Percentiles rank a stretch among this genome's conserved stretches.
Conservation (phyloP, 2,888 invertebrate species). For the Emmelina monodactyla region DNA sequence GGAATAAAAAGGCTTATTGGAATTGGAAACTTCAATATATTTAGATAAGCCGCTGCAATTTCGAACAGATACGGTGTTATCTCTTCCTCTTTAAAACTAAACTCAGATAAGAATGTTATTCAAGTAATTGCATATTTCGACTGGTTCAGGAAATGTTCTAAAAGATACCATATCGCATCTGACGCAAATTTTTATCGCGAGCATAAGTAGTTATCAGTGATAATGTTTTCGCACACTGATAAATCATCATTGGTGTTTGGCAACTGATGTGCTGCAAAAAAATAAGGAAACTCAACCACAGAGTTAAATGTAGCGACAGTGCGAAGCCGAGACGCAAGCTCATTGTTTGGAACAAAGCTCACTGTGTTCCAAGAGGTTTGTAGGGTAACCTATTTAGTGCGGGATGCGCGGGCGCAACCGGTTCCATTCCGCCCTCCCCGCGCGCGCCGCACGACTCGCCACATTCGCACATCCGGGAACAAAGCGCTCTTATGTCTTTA, state of each 20-base stretch:
- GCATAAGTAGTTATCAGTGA: conserved; percentile 26
- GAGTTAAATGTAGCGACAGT: too few relatives aligned
- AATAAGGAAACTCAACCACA: too few relatives aligned
- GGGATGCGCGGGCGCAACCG: conserved; percentile 33
- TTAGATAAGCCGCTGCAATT: too few relatives aligned
- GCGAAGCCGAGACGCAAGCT: too few relatives aligned
- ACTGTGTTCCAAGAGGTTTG: conserved; percentile 60
- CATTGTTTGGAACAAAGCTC: conserved; percentile 13
- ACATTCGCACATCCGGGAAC: conserved; percentile 47
- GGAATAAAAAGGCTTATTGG: neutral
- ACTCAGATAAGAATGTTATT: conserved; percentile 14
- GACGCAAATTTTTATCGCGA: conserved; percentile 25
- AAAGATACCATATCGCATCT: conserved; percentile 20
- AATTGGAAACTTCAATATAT: neutral
- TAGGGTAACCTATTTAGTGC: conserved; percentile 62
- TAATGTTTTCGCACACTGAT: conserved; percentile 32
- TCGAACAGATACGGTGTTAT: conserved; percentile 5
- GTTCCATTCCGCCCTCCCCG: conserved; percentile 39
- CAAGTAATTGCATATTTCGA: conserved; percentile 26
- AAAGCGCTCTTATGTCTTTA: conserved; percentile 24
- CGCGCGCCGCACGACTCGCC: conserved; percentile 29
- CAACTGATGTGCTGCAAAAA: too few relatives aligned
- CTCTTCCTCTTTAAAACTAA: conserved; percentile 21
- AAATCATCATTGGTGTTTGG: conserved; percentile 12
- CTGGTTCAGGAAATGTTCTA: conserved; percentile 43